A percentile compares a stretch with the other conserved stretches of the same genome.
These are phyloP conservation scores for Drosophila bocqueti DNA, from an alignment of 1,140 invertebrate genomes.

Conservation along the genomic window DNA sequence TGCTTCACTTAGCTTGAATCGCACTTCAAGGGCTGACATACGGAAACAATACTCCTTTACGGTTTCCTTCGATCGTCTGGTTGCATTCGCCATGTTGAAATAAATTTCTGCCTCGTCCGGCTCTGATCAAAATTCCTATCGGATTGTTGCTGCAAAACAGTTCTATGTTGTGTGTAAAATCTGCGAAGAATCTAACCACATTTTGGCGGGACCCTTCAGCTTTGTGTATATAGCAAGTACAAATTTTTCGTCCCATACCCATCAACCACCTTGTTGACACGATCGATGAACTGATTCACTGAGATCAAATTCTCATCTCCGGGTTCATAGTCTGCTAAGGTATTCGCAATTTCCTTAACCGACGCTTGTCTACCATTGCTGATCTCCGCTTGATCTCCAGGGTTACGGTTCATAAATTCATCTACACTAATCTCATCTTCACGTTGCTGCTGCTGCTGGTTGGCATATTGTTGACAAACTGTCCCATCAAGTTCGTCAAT, in stretches of 20 bases:
- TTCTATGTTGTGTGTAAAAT: neutral
- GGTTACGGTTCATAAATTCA: too few relatives aligned
- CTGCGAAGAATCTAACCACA: too few relatives aligned
- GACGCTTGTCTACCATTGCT: too few relatives aligned
- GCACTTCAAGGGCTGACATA: neutral
- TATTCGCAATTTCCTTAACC: too few relatives aligned
- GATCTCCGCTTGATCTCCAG: too few relatives aligned
- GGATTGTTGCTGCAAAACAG: neutral
- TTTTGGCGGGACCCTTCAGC: too few relatives aligned
- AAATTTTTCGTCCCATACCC: too few relatives aligned
- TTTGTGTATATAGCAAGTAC: too few relatives aligned
- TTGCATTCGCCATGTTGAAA: neutral
- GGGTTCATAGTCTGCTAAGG: too few relatives aligned
- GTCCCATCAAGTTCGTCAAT: neutral
- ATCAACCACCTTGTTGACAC: too few relatives aligned
- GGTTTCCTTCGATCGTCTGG: slow-evolving; percentile 1
- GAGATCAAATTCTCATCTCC: too few relatives aligned
- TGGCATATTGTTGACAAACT: neutral
- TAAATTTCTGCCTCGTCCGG: neutral
- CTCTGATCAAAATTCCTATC: neutral
- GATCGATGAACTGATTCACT: too few relatives aligned
- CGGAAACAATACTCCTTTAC: slow-evolving; percentile 10
- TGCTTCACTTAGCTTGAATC: neutral
- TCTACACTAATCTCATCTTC: neutral
- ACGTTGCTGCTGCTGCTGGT: neutral